Percentiles rank a stretch among this genome's conserved stretches.
Conservation (phyloP, 2,797 vertebrate species). For the Brachymystax lenok region DNA sequence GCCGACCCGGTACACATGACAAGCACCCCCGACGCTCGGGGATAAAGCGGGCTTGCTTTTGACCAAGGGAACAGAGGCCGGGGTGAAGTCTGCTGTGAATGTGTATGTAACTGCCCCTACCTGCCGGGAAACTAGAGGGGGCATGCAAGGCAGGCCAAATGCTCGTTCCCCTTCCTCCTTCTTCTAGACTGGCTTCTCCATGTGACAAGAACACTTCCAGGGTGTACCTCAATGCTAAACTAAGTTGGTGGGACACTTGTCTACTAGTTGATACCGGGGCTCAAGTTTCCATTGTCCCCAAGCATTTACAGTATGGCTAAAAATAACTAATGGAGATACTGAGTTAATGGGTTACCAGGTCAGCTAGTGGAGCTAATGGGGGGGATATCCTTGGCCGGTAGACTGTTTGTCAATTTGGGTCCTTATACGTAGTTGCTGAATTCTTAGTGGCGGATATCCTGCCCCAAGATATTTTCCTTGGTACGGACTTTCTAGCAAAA, state of each 20-base stretch:
- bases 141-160: slow-evolving; percentile 2
- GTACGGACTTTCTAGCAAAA: background rate
- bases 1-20: background rate
- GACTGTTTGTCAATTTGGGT: background rate
- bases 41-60: background rate
- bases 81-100: slow-evolving; percentile 17
- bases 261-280: background rate
- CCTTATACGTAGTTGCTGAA: background rate
- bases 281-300: background rate
- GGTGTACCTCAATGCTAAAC: background rate
- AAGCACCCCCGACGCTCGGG: background rate
- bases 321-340: background rate
- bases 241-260: background rate
- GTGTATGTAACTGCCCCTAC: background rate
- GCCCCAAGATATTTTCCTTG: background rate
- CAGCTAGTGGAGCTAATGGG: background rate
- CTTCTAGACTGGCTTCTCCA: no score
- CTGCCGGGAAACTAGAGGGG: background rate
- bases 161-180: slow-evolving; percentile 1
- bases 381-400: background rate
- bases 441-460: background rate
- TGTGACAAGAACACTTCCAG: background rate
- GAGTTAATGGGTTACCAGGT: background rate
- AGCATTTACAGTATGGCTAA: background rate
- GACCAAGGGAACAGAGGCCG: background rate